These are phyloP conservation scores for Blastobasis lacticolella DNA, from an alignment of 2,888 invertebrate genomes.

Conservation along the genomic window DNA sequence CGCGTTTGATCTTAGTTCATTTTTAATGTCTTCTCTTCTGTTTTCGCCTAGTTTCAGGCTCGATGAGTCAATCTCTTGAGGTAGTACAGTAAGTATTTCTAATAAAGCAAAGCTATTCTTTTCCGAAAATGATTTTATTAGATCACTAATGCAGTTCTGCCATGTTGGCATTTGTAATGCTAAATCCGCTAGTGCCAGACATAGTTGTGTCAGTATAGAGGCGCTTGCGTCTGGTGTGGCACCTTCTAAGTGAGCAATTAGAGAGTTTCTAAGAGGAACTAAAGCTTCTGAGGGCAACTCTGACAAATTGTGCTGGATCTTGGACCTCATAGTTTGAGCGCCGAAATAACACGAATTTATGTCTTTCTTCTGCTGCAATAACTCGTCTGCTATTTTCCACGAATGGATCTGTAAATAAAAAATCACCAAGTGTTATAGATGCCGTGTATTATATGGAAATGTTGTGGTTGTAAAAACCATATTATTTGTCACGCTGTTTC, in stretches of 20 bases:
- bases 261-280: conserved; percentile 89
- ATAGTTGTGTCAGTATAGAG: conserved; percentile 93
- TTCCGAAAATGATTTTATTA: conserved; percentile 84
- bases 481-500: too few relatives aligned
- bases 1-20: conserved; percentile 84
- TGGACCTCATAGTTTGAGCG: conserved; percentile 97
- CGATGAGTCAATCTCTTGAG: conserved; percentile 94
- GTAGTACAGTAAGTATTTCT: conserved; percentile 94
- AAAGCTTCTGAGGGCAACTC: conserved; percentile 92
- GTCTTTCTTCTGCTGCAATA: conserved; percentile 90
- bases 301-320: conserved; percentile 93
- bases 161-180: conserved; percentile 95
- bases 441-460: too few relatives aligned
- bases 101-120: conserved; percentile 87
- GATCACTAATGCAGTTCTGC: conserved; percentile 89
- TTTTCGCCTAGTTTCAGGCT: conserved; percentile 91
- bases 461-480: too few relatives aligned
- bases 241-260: conserved; percentile 89
- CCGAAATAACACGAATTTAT: conserved; percentile 97
- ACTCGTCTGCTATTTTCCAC: conserved; percentile 97
- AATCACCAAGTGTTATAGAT: neutral
- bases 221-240: conserved; percentile 85
- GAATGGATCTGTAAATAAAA: conserved; percentile 86
- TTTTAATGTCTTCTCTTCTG: conserved; percentile 87
- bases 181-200: conserved; percentile 93